Percentiles rank a stretch among this genome's conserved stretches.
phyloP scores from a whole-genome alignment of 2,797 vertebrate species.

The Merluccius polli region DNA sequence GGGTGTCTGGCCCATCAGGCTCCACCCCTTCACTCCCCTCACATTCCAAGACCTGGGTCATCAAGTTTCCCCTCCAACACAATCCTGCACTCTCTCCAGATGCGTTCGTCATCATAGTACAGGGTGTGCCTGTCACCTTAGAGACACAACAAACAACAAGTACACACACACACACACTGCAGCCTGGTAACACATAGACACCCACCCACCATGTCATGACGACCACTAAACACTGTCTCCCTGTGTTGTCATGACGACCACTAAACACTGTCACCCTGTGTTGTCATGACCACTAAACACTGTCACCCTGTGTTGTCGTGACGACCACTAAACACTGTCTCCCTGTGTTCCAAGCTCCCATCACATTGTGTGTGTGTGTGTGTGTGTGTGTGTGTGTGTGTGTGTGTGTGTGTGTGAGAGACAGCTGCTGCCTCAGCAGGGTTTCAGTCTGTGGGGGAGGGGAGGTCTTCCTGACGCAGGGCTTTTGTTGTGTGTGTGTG shows the following conservation, averaged over 20 bases:
- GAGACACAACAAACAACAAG: conserved; percentile 48
- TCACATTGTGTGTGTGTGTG: background rate
- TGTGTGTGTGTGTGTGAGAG: background rate
- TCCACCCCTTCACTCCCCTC: conserved; percentile 5
- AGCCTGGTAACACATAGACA: no score
- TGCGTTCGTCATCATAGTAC: background rate
- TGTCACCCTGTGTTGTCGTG: no score
- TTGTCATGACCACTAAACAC: no score
- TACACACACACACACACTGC: background rate
- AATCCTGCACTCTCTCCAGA: background rate
- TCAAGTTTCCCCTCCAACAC: conserved; percentile 5
- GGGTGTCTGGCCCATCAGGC: background rate
- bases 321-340: no score
- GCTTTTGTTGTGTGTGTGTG: background rate
- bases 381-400: no score
- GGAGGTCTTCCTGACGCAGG: background rate
- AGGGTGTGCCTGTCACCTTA: conserved; percentile 48
- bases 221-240: conserved; percentile 7
- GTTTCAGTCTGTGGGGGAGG: background rate
- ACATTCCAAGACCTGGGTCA: conserved; percentile 24
- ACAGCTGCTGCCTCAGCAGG: background rate
- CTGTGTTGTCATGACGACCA: conserved; percentile 43
- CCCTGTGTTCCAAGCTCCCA: no score
- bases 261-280: background rate
- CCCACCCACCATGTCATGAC: no score